Conservation (phyloP, 1,140 invertebrate species). For the Sminthurinus signatus region DNA sequence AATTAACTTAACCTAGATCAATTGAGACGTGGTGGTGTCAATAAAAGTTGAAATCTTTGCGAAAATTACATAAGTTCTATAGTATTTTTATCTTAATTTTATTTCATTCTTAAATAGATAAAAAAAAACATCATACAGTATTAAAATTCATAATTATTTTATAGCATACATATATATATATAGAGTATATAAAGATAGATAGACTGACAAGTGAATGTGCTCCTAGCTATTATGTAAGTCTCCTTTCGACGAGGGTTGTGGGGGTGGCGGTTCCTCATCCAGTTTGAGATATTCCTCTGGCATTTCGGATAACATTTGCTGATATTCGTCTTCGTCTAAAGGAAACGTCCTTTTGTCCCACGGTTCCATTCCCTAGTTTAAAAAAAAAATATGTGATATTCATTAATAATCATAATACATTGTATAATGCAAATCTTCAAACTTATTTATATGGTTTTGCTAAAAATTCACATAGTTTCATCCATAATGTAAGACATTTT, state of each 20-base stretch:
- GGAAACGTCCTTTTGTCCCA: slow-evolving; percentile 70
- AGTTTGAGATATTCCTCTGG: slow-evolving; percentile 52
- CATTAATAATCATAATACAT: no score
- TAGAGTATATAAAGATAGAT: background rate
- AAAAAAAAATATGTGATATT: slow-evolving; percentile 9
- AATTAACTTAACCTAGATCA: slow-evolving; percentile 2
- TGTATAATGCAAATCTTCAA: no score
- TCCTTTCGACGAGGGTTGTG: no score
- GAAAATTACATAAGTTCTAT: background rate
- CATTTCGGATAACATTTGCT: slow-evolving; percentile 62
- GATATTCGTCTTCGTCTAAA: slow-evolving; percentile 60
- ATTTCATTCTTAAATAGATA: background rate
- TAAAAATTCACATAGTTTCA: no score
- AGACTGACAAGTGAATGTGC: background rate
- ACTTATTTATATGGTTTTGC: no score
- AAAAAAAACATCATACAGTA: background rate
- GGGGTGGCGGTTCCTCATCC: background rate
- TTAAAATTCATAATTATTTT: no score
- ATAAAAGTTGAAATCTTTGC: slow-evolving; percentile 12
- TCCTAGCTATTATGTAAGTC: slow-evolving; percentile 4
- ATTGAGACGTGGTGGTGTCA: slow-evolving; percentile 16
- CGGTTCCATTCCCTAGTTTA: slow-evolving; percentile 51
- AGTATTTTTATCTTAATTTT: background rate
- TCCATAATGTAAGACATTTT: no score
- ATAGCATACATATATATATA: background rate